Conservation (phyloP, 2,113 vertebrate species). For the Rhagologus leucostigma region DNA sequence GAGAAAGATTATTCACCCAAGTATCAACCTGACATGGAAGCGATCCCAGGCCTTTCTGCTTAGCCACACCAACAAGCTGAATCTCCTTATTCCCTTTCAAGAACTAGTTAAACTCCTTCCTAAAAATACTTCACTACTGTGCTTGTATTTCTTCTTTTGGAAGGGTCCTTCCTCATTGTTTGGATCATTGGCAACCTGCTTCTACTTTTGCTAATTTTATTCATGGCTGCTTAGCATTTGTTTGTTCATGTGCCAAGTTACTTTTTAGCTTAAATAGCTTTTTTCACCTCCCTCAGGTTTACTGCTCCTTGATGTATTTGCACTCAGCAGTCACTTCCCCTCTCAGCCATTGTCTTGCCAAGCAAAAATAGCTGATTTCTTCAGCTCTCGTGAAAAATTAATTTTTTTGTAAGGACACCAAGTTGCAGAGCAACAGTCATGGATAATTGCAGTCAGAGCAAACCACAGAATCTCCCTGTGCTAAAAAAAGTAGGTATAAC, state of each 20-base stretch:
- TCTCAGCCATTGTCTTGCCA: neutral
- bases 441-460: neutral
- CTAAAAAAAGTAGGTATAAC: neutral
- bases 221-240: neutral
- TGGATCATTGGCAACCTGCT: neutral
- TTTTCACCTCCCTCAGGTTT: constrained; percentile 27
- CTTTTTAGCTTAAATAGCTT: neutral
- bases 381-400: neutral
- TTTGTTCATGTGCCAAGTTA: constrained; percentile 31
- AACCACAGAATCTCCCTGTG: neutral
- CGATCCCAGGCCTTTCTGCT: neutral
- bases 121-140: neutral
- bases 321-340: neutral
- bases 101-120: neutral
- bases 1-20: neutral
- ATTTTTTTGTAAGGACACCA: neutral
- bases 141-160: neutral
- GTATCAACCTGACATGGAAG: neutral
- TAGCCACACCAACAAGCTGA: neutral
- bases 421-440: neutral
- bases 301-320: neutral
- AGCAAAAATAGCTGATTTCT: neutral
- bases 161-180: neutral
- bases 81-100: neutral
- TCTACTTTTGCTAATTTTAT: constrained; percentile 17